phyloP scores from a whole-genome alignment of 2,797 vertebrate genomes.

The Hirundo rustica region DNA sequence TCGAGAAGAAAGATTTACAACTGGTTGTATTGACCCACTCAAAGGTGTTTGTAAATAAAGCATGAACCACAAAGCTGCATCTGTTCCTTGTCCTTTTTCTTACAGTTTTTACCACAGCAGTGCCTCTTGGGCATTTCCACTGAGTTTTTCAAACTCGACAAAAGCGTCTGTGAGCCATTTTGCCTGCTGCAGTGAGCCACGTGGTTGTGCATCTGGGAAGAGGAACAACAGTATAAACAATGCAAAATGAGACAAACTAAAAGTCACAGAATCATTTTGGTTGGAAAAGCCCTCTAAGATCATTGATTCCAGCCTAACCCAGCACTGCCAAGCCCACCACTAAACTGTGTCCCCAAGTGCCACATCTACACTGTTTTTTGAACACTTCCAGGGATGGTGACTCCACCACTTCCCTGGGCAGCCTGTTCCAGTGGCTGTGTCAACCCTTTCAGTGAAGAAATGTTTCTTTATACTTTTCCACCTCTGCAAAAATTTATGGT shows the following conservation, averaged over 20 bases:
- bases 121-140: neutral
- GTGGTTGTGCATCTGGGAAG: neutral
- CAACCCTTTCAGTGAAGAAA: neutral
- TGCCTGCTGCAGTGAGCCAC: neutral
- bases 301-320: neutral
- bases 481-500: neutral
- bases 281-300: neutral
- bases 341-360: neutral
- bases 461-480: neutral
- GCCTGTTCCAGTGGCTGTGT: neutral
- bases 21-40: neutral
- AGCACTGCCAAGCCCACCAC: neutral
- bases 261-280: neutral
- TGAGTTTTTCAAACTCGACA: neutral
- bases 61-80: neutral
- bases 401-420: neutral
- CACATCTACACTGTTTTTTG: neutral
- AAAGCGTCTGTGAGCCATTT: neutral
- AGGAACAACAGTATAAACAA: neutral
- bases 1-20: neutral
- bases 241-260: neutral
- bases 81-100: neutral
- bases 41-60: neutral
- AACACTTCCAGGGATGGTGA: neutral
- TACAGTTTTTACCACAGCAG: neutral